Base-by-base conservation (phyloP, 2,113 vertebrate species). In the Alligator sinensis region DNA sequence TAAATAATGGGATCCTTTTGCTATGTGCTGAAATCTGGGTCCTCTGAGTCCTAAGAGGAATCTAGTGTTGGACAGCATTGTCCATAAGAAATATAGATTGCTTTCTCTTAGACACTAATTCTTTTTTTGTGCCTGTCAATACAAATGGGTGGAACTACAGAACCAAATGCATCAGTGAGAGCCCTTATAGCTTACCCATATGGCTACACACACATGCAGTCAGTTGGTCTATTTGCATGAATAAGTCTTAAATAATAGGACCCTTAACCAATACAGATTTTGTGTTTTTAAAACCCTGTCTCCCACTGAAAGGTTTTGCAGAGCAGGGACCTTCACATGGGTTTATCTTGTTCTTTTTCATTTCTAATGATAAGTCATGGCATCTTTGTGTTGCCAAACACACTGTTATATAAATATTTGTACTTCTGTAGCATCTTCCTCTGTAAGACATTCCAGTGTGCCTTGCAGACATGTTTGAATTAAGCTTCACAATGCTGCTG, bases 101-200 rank as follows among this genome's bases (percentile, higher is more conserved):
- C 85, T 75, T 82, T 54, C 59, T 3, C 92, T n/a, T 92, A 11
- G 74, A 79, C 19, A 54, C 28, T n/a, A 22, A 0, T 27, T 68
- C 85, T 92, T 24, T 94, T 91, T 90, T 79, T 83, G 12, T 82
- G 16, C 62, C 14, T 90, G 76, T 86, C 81, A 87, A 4, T 84
- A 54, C 66, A 59, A 88, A 95, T 34, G 38, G 74, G 28, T 84
- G n/a, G 14, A 70, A 38, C 21, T 63, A 30, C 21, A 64, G 61
- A 75, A 62, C 24, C 70, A 76, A 27, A 76, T 64, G 47, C 47
- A 57, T 30, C 66, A 57, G 27, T 34, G 28, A 27, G 18, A 27
- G 34, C 15, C 19, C 34, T 74, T 28, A 24, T 79, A 64, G 75
- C 34, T 21, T 63, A 62, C 2, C 10, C 3, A 3, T 66, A 28